Conservation (phyloP, 2,888 invertebrate species). For the Isotomurus palustris region DNA sequence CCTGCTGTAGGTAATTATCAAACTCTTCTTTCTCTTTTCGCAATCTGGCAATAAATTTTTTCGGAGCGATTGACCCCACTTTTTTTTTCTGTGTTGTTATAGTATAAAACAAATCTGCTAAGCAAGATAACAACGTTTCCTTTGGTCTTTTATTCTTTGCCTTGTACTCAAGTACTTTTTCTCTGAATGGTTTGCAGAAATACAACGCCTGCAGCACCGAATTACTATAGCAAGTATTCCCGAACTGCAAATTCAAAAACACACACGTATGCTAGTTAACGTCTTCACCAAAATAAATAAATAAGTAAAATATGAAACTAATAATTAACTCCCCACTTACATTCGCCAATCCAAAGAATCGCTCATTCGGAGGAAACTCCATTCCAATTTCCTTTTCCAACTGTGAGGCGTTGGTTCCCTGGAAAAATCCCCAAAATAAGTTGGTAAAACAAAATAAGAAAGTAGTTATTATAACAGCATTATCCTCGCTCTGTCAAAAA, state of each 20-base stretch:
- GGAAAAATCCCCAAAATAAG: too few relatives aligned
- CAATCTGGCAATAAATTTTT: slow-evolving; percentile 96
- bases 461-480: background rate
- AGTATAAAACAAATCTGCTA: slow-evolving; percentile 97
- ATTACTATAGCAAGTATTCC: slow-evolving; percentile 99
- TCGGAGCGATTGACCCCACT: slow-evolving; percentile 98
- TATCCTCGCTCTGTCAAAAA: background rate
- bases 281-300: background rate
- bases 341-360: slow-evolving; percentile 99
- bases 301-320: background rate
- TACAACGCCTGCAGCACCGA: slow-evolving; percentile 98
- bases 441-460: slow-evolving; percentile 13
- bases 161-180: slow-evolving; percentile 97
- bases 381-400: slow-evolving; percentile 98
- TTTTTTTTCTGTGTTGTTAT: slow-evolving; percentile 99
- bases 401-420: slow-evolving; percentile 99
- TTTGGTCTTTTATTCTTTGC: slow-evolving; percentile 91
- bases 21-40: slow-evolving; percentile 99
- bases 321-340: slow-evolving; percentile 59
- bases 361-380: slow-evolving; percentile 97
- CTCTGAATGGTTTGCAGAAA: slow-evolving; percentile 98
- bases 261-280: background rate
- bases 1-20: slow-evolving; percentile 99
- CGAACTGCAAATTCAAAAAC: slow-evolving; percentile 67
- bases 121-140: slow-evolving; percentile 93